Percentiles rank a stretch among this genome's conserved stretches.
Conservation (phyloP, 2,113 vertebrate genomes). For the Hypomesus transpacificus region DNA sequence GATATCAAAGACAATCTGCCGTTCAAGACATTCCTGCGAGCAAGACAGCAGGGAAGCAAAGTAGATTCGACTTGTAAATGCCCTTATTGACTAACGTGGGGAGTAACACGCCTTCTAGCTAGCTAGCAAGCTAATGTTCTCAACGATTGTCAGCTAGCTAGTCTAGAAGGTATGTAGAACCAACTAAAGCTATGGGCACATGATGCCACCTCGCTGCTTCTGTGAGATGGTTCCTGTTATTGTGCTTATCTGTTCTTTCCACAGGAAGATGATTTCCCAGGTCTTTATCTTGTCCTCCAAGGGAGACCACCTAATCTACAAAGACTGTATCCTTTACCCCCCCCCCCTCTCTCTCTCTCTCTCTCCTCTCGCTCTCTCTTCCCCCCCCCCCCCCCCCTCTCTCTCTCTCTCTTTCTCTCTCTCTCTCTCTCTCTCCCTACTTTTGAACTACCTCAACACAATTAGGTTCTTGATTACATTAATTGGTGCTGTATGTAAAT, state of each 20-base stretch:
- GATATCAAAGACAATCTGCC: no score
- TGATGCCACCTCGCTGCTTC: no score
- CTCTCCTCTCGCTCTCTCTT: background rate
- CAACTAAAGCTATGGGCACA: no score
- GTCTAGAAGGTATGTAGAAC: no score
- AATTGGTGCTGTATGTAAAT: no score
- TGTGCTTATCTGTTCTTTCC: background rate
- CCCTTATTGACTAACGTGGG: no score
- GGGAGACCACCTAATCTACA: constrained; percentile 85
- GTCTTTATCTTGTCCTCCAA: constrained; percentile 85
- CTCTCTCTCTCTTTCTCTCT: background rate
- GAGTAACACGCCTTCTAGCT: no score
- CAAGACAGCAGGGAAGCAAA: no score
- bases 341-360: background rate
- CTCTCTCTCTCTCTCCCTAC: background rate
- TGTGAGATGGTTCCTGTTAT: background rate
- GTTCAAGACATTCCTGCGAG: no score
- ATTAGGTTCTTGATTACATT: background rate
- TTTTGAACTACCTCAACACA: background rate
- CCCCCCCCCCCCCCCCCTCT: background rate
- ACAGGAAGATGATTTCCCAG: constrained; percentile 78
- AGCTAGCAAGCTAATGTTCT: no score
- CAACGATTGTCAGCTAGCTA: no score
- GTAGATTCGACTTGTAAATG: no score
- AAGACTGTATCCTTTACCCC: constrained; percentile 81